phyloP scores from a whole-genome alignment of 2,888 invertebrate species.

The Amiota communis region DNA sequence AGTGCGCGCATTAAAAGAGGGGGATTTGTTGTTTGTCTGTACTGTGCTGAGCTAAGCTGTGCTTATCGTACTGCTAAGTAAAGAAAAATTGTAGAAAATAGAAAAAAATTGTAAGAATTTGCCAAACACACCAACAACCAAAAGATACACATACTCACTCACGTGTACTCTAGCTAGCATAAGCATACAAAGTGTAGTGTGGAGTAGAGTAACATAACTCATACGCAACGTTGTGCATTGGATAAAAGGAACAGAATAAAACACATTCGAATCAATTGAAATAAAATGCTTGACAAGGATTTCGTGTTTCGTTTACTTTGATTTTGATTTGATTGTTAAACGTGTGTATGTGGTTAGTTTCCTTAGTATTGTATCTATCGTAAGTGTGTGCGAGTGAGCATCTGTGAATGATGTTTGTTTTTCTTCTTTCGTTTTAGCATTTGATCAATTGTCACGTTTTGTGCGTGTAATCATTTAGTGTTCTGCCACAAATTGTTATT shows the following conservation, averaged over 20 bases:
- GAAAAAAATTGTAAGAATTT: background rate
- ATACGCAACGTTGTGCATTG: conserved; percentile 41
- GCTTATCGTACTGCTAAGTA: background rate
- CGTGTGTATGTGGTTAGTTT: conserved; percentile 36
- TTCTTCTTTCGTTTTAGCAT: conserved; percentile 33
- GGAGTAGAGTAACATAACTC: conserved; percentile 25
- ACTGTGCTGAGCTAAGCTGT: background rate
- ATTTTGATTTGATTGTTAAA: conserved; percentile 58
- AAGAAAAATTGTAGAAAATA: background rate
- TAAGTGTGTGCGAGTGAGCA: conserved; percentile 2
- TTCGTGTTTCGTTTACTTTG: conserved; percentile 50
- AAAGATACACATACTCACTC: conserved; percentile 39
- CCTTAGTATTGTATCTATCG: background rate
- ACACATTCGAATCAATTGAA: conserved; percentile 56
- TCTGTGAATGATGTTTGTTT: conserved; percentile 38
- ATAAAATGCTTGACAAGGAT: conserved; percentile 42
- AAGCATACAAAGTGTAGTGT: background rate
- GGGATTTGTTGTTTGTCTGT: background rate
- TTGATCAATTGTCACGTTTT: conserved; percentile 53
- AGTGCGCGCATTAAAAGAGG: no score
- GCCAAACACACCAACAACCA: background rate
- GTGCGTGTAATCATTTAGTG: background rate
- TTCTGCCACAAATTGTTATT: conserved; percentile 12
- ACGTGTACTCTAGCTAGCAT: conserved; percentile 19
- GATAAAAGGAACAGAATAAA: background rate